These are phyloP conservation scores for Parauchenoglanis ngamensis DNA, from an alignment of 2,797 vertebrate species.

Conservation along the genomic window DNA sequence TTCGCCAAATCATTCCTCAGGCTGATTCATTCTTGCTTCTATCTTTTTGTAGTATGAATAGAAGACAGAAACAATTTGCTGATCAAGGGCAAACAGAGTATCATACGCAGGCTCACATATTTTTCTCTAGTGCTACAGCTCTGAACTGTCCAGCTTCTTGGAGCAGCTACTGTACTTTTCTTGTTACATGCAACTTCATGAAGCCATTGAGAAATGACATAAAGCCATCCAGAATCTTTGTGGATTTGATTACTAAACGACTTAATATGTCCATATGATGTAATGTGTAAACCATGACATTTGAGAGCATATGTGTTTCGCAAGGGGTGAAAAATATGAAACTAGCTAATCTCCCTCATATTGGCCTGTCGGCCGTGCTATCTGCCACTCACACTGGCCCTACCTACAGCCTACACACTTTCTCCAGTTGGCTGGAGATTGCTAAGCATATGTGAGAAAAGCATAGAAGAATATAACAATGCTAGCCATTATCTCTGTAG, in stretches of 20 bases:
- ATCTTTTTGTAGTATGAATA: background rate
- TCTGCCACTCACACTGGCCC: constrained; percentile 45
- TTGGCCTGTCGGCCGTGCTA: constrained; percentile 40
- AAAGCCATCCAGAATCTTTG: background rate
- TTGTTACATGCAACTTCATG: background rate
- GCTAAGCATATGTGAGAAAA: constrained; percentile 28
- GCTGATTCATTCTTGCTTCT: background rate
- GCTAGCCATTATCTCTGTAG: constrained; percentile 20
- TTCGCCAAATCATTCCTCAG: background rate
- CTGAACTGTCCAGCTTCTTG: background rate
- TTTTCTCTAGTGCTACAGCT: background rate
- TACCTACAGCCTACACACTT: constrained; percentile 44
- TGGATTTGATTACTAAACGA: background rate
- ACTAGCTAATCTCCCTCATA: constrained; percentile 17
- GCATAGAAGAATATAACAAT: constrained; percentile 37
- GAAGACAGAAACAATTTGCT: background rate
- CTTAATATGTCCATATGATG: background rate
- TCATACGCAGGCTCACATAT: background rate
- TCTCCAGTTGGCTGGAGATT: constrained; percentile 40
- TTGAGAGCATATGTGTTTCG: constrained; percentile 8
- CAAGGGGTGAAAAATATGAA: constrained; percentile 3
- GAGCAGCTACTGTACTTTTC: background rate
- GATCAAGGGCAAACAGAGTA: background rate
- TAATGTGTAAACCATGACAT: background rate
- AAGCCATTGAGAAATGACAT: background rate